These are phyloP conservation scores for Pavo muticus DNA, from an alignment of 2,113 vertebrate species.

Conservation along the genomic window DNA sequence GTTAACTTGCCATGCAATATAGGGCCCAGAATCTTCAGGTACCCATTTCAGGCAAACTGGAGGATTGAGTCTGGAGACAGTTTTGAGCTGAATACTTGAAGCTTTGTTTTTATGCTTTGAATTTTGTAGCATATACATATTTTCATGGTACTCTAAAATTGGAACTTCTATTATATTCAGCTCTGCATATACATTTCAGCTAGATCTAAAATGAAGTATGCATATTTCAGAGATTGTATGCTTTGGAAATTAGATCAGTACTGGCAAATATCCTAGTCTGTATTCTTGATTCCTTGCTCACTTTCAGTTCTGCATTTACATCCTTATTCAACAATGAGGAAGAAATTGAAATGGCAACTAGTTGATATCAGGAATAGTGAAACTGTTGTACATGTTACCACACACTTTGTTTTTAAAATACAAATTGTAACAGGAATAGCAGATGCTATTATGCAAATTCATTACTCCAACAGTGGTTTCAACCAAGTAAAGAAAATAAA, in stretches of 20 bases:
- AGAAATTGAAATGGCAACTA: neutral
- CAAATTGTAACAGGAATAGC: neutral
- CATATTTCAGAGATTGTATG: neutral
- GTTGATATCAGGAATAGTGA: neutral
- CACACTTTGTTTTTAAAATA: constrained; percentile 8
- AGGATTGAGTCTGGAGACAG: neutral
- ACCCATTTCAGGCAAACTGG: neutral
- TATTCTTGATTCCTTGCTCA: neutral
- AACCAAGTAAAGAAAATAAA: constrained; percentile 5
- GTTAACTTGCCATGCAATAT: neutral
- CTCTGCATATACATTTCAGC: neutral
- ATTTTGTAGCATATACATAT: neutral
- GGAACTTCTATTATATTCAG: neutral
- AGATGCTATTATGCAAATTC: constrained; percentile 2
- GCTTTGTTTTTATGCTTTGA: neutral
- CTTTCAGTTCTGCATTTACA: neutral
- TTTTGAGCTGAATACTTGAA: neutral
- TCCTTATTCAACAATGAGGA: neutral
- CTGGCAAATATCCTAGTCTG: neutral
- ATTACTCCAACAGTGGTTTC: neutral
- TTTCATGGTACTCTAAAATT: neutral
- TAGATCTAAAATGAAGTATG: neutral
- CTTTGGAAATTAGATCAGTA: neutral
- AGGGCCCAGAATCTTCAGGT: neutral
- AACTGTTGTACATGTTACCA: neutral